A percentile compares a stretch with the other conserved stretches of the same genome.
These are phyloP conservation scores for Plebejus melissa DNA, from an alignment of 2,888 invertebrate species.

Conservation along the genomic window DNA sequence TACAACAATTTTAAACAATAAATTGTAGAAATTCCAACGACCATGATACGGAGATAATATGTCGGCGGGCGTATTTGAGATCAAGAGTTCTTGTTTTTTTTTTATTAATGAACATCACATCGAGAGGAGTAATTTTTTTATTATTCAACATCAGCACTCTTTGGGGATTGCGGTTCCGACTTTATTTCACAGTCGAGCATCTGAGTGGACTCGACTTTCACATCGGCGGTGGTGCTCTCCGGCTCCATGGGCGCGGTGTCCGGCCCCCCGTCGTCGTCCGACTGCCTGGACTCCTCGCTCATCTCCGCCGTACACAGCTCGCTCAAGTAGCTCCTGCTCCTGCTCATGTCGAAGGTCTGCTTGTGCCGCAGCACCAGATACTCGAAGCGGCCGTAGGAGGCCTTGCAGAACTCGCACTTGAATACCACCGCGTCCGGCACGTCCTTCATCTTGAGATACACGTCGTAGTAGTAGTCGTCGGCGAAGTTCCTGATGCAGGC, in stretches of 20 bases:
- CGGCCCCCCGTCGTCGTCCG: slow-evolving; percentile 44
- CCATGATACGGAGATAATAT: neutral
- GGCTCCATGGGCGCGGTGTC: slow-evolving; percentile 42
- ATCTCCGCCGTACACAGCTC: slow-evolving; percentile 63
- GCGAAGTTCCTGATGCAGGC: slow-evolving; percentile 56
- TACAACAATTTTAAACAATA: too few relatives aligned
- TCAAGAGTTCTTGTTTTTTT: neutral
- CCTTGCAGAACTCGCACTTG: slow-evolving; percentile 50
- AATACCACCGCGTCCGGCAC: slow-evolving; percentile 50
- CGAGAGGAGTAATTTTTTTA: neutral
- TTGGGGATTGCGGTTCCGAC: slow-evolving; percentile 41
- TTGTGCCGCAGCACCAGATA: slow-evolving; percentile 55
- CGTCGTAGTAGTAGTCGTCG: slow-evolving; percentile 45
- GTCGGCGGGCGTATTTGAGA: neutral
- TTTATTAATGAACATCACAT: too few relatives aligned
- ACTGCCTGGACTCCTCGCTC: slow-evolving; percentile 49
- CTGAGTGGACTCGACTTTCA: slow-evolving; percentile 45
- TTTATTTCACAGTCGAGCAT: slow-evolving; percentile 41
- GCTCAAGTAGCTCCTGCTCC: slow-evolving; percentile 56
- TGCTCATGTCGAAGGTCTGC: slow-evolving; percentile 41
- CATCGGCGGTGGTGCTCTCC: slow-evolving; percentile 46
- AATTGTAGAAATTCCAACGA: too few relatives aligned
- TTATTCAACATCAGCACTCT: neutral
- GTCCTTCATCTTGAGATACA: slow-evolving; percentile 50
- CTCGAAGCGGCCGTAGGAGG: slow-evolving; percentile 51